phyloP scores from a whole-genome alignment of 2,113 vertebrate species.

The Scartelaos histophorus region DNA sequence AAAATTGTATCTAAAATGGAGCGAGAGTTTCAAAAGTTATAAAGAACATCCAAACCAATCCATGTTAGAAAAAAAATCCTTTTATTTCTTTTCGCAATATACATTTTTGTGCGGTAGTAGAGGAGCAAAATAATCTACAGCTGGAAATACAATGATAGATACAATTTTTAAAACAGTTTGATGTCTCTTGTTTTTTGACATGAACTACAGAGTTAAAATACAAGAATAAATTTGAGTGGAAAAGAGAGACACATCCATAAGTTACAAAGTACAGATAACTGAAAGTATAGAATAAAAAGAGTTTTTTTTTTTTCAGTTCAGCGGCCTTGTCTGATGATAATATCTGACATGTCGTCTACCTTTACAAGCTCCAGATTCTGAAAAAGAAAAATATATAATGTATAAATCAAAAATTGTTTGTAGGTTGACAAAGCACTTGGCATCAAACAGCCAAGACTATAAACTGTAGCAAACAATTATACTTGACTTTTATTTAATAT shows the following conservation, averaged over 20 bases:
- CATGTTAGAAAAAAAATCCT: conserved; percentile 16
- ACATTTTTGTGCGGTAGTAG: conserved; percentile 17
- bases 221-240: conserved; percentile 2
- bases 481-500: too few relatives aligned
- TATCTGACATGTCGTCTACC: conserved; percentile 81
- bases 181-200: neutral
- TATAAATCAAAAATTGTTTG: too few relatives aligned
- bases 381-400: neutral
- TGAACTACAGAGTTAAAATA: neutral
- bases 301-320: conserved; percentile 35
- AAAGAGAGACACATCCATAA: neutral
- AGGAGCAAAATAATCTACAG: conserved; percentile 28
- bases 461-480: too few relatives aligned
- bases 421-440: neutral
- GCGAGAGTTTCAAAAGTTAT: neutral
- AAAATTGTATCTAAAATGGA: neutral
- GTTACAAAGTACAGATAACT: conserved; percentile 1
- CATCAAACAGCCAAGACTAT: too few relatives aligned
- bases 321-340: conserved; percentile 78
- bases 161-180: neutral
- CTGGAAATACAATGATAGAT: neutral
- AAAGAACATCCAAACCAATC: neutral
- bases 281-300: conserved; percentile 2
- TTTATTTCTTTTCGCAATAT: conserved; percentile 59
- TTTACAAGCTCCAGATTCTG: conserved; percentile 80